Percentiles rank a stretch among this genome's conserved stretches.
Evolutionary conservation across 2,888 invertebrate species (phyloP).

Genomic region (Harpalus rufipes): DNA sequence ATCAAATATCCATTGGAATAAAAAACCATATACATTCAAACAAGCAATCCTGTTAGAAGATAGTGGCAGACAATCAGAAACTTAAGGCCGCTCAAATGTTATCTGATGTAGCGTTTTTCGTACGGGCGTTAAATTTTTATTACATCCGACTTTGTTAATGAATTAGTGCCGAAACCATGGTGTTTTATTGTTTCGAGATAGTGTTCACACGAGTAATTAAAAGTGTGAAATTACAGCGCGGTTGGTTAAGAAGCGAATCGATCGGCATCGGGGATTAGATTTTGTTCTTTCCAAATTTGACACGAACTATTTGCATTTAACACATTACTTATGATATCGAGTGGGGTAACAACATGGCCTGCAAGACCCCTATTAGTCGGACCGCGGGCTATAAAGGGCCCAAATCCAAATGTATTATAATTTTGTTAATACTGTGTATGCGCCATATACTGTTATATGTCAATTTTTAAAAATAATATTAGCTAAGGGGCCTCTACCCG

Average conservation of each 20-base stretch:
- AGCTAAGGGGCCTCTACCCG: no score
- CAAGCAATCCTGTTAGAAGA: constrained; percentile 1
- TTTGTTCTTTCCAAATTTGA: no score
- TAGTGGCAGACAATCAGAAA: constrained; percentile 1
- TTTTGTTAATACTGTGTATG: no score
- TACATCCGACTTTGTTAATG: constrained; percentile 62
- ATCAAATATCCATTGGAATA: constrained; percentile 11
- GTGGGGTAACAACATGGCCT: no score
- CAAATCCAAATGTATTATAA: no score
- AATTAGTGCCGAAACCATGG: constrained; percentile 56
- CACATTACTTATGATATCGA: no score
- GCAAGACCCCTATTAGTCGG: no score
- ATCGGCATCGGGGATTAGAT: no score
- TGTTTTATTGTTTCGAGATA: constrained; percentile 59
- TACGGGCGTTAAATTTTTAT: constrained; percentile 61
- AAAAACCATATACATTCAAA: constrained; percentile 12
- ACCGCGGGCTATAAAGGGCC: no score
- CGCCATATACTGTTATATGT: no score
- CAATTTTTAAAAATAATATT: no score
- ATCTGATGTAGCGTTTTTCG: constrained; percentile 47
- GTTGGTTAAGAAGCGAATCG: not conserved
- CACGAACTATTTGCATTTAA: no score
- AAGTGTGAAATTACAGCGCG: constrained; percentile 50
- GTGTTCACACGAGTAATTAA: constrained; percentile 60
- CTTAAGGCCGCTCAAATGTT: constrained; percentile 48